Percentiles rank a stretch among this genome's conserved stretches.
Evolutionary conservation across 1,140 invertebrate genomes (phyloP).

Genomic region (Tribolium madens): DNA sequence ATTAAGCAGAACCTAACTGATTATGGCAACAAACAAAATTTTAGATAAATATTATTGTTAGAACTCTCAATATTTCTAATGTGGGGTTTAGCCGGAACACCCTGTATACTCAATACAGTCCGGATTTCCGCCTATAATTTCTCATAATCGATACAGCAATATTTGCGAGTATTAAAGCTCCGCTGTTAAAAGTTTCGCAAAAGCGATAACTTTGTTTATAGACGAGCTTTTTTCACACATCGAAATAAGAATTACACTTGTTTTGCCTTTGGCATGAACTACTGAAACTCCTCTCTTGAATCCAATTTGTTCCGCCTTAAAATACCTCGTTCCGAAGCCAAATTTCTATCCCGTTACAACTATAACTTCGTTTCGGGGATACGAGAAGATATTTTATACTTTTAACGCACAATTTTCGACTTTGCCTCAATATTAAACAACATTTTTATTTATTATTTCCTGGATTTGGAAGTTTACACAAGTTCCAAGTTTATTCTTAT

Average conservation of each 20-base stretch:
- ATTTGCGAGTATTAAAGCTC: constrained; percentile 19
- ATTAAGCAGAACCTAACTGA: too few species aligned
- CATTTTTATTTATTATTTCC: too few species aligned
- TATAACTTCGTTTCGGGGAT: constrained; percentile 20
- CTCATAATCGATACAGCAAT: constrained; percentile 18
- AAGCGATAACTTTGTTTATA: not conserved
- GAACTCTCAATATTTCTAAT: too few species aligned
- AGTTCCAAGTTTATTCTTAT: too few species aligned
- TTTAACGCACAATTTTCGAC: too few species aligned
- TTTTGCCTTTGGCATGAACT: constrained; percentile 24
- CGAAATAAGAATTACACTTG: constrained; percentile 6
- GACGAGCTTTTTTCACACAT: not conserved
- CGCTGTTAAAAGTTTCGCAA: constrained; percentile 16
- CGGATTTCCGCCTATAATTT: not conserved
- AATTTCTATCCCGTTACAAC: constrained; percentile 25
- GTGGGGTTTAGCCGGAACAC: too few species aligned
- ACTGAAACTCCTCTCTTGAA: constrained; percentile 22
- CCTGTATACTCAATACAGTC: not conserved
- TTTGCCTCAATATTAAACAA: too few species aligned
- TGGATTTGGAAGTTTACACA: too few species aligned
- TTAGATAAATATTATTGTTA: too few species aligned
- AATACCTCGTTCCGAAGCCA: constrained; percentile 26
- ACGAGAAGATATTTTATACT: not conserved
- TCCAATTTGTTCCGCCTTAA: constrained; percentile 33
- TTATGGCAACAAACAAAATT: too few species aligned